Base-by-base conservation (phyloP, 2,888 invertebrate genomes). In the Cheilosia vulpina region DNA sequence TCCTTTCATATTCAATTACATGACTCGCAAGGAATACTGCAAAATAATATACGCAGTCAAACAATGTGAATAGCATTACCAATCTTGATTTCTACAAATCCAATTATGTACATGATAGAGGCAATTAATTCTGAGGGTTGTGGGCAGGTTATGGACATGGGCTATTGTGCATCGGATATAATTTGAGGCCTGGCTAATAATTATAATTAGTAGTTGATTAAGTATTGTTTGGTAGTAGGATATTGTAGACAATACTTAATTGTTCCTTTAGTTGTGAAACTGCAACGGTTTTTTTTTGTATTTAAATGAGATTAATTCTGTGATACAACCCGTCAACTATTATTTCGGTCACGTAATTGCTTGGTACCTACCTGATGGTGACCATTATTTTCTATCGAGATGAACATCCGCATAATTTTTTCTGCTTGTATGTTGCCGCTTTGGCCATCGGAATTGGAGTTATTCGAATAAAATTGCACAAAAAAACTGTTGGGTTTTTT, bases 121-220 rank as follows among this genome's bases (percentile, higher is more conserved):
- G 17, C 69, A 71, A 71, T 60, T 47, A 50, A 47, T 58, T 38
- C 17, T 27, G 60, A 55, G 68, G 38, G 47, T 47, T 47, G 24
- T 65, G 45, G 55, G 15, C 27, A 27, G 34, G 43, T 19, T 27
- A 19, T 24, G 13, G 47, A 41, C 47, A 41, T 27, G 24, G 34
- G 47, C 55, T 31, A 31, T 9, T 31, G 47, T 80, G 60, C 66
- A 66, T 45, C 60, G 75, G 55, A 68, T 75, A 55, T 75, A 75
- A 75, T 80, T 80, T 75, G 62, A 31, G 60, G 55, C 41, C 24
- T 68, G 50, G 65, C 52, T 73, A 79, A 79, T 65, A 60, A 73
- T 66, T 68, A 53, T 57, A 80, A 80, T 75, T 80, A 80, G 62
- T 55, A 50, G 55, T 63, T 80, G 75, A 75, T 80, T 80, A 60